phyloP scores from a whole-genome alignment of 2,113 vertebrate genomes.

The Sphaerodactylus townsendi region DNA sequence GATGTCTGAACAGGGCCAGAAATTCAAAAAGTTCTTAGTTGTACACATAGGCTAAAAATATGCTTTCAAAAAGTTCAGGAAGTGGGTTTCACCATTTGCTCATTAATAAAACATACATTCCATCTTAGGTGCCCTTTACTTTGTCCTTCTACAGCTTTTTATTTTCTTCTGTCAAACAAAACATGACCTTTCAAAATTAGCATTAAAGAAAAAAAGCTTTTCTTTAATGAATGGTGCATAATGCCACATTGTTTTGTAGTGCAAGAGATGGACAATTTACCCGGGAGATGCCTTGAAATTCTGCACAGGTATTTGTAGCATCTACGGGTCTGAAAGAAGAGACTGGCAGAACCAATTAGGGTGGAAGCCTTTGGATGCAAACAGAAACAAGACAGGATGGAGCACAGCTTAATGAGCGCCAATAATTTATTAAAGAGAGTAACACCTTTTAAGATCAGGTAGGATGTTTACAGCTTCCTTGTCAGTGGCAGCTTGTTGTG shows the following conservation, averaged over 20 bases:
- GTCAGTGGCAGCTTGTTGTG: background rate
- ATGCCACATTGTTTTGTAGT: background rate
- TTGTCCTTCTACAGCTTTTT: background rate
- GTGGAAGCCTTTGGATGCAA: background rate
- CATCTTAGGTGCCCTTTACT: background rate
- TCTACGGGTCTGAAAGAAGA: background rate
- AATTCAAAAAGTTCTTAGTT: background rate
- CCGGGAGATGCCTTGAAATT: background rate
- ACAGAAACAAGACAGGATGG: background rate
- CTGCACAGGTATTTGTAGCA: background rate
- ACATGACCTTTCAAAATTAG: constrained; percentile 18
- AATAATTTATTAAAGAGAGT: background rate
- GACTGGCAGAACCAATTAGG: background rate
- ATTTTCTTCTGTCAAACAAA: constrained; percentile 12
- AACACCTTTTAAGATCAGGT: background rate
- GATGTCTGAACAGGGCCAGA: background rate
- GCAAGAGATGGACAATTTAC: background rate
- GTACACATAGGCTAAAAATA: background rate
- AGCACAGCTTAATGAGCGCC: background rate
- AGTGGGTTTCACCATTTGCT: background rate
- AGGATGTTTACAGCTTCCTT: background rate
- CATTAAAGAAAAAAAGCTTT: background rate
- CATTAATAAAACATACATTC: constrained; percentile 17
- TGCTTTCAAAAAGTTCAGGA: background rate
- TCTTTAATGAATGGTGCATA: constrained; percentile 2